A percentile compares a stretch with the other conserved stretches of the same genome.
Conservation (phyloP, 2,113 vertebrate species). For the Morphnarchus princeps region DNA sequence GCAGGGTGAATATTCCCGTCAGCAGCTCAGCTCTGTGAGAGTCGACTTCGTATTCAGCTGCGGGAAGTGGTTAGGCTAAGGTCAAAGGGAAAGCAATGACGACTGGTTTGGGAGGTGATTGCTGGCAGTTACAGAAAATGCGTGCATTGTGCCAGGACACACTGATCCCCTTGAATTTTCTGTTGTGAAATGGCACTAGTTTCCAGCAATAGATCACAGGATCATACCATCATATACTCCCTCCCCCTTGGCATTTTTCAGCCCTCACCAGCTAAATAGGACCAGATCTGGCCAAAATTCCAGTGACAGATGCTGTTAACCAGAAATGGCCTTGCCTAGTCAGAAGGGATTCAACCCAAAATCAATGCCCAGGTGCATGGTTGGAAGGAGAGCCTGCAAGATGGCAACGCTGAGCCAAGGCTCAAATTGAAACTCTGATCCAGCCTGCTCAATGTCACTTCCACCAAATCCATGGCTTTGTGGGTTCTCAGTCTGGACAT, state of each 20-base stretch:
- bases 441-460: not conserved
- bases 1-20: not conserved
- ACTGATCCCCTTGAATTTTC: not conserved
- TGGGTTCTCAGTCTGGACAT: not conserved
- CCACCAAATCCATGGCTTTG: not conserved
- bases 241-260: not conserved
- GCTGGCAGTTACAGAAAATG: not conserved
- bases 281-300: not conserved
- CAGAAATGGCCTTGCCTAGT: not conserved
- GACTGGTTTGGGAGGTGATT: not conserved
- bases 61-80: not conserved
- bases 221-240: not conserved
- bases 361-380: rapidly evolving
- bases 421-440: rapidly evolving
- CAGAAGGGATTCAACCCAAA: not conserved
- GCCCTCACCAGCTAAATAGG: not conserved
- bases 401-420: not conserved
- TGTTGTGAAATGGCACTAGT: not conserved
- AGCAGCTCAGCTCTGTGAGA: not conserved
- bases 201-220: not conserved
- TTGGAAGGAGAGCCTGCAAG: not conserved
- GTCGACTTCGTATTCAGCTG: rapidly evolving
- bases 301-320: not conserved
- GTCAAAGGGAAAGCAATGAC: not conserved
- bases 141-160: not conserved